Evolutionary conservation across 2,797 vertebrate species (phyloP).

Genomic region (Pampus argenteus): DNA sequence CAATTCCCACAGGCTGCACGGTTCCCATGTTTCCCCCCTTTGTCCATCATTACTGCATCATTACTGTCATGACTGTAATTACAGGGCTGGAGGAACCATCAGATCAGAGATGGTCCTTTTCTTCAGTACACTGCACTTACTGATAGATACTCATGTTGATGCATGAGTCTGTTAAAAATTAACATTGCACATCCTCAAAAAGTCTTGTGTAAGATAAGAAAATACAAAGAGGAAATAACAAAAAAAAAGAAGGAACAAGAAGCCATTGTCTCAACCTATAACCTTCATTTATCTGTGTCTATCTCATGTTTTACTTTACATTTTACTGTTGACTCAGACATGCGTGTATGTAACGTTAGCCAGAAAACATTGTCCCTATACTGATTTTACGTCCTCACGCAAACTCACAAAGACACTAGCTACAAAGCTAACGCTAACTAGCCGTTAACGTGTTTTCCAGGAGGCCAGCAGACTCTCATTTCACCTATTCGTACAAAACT

Average conservation of each 20-base stretch:
- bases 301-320: no score
- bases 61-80: no score
- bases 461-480: rapidly evolving
- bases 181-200: neutral
- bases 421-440: no score
- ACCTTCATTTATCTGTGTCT: neutral
- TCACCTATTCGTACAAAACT: neutral
- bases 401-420: no score
- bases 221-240: conserved; percentile 64
- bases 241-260: neutral
- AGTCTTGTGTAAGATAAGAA: conserved; percentile 48
- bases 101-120: neutral
- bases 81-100: rapidly evolving
- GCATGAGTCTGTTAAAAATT: neutral
- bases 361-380: no score
- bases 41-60: neutral
- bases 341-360: no score
- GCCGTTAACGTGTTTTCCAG: neutral
- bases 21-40: neutral
- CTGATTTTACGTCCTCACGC: no score
- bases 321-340: no score
- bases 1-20: neutral
- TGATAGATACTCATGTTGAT: neutral
- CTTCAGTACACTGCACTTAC: neutral
- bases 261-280: neutral